phyloP scores from a whole-genome alignment of 2,113 vertebrate genomes.

The Falco punctatus region DNA sequence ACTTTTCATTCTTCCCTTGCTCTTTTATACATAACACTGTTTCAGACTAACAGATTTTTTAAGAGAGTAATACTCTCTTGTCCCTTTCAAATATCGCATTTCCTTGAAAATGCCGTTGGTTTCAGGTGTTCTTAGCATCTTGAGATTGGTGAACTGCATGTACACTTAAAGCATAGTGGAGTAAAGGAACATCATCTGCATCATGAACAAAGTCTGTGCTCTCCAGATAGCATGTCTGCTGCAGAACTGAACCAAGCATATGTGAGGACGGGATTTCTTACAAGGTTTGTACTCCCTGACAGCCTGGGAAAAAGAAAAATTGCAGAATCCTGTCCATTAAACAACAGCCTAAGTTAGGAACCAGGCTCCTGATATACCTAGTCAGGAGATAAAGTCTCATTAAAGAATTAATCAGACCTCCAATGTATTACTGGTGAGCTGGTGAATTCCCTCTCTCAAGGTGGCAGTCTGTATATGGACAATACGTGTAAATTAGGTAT shows the following conservation, averaged over 20 bases:
- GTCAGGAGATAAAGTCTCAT: neutral
- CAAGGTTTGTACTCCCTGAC: neutral
- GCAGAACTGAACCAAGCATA: neutral
- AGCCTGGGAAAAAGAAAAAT: neutral
- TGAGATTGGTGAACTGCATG: neutral
- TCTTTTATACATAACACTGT: neutral
- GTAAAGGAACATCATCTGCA: neutral
- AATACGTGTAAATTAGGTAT: neutral
- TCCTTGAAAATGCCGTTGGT: neutral
- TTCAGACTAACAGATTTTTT: neutral
- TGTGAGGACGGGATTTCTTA: neutral
- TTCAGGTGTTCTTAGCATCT: neutral
- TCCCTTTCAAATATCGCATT: neutral
- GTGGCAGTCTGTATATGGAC: neutral
- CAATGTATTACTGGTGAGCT: neutral
- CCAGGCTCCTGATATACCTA: neutral
- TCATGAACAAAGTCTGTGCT: neutral
- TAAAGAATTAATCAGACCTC: neutral
- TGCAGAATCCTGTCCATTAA: neutral
- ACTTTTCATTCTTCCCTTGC: neutral
- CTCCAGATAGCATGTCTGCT: neutral
- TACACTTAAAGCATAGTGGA: neutral
- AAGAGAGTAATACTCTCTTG: neutral
- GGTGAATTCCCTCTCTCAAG: neutral
- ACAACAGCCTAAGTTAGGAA: neutral